Evolutionary conservation across 2,888 invertebrate genomes (phyloP), one percentile per base, ranked within the genome.

Genomic region (Microdon myrmicae): DNA sequence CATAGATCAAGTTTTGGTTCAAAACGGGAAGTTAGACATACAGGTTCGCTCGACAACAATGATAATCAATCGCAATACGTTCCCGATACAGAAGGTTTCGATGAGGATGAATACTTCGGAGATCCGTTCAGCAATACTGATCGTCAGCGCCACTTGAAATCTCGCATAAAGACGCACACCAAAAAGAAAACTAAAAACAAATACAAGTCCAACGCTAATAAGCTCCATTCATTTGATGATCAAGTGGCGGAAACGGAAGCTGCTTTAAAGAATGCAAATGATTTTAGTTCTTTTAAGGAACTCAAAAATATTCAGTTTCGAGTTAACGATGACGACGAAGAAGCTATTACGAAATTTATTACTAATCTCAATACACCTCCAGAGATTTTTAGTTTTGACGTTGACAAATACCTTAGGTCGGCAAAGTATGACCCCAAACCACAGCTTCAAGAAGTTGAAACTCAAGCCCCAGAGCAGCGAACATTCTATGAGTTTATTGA

Each of bases 381-480:
- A 9, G 68, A 71, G 48, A 17, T 69, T 1, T 71, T 71, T 22
- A 67, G 44, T 37, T 71, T 71, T 13, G 69, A 71, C 35, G 66
- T 70, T 3, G 68, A 71, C 9, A 64, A 68, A 29, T 71, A 48
- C 38, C 39, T 71, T 0, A 55, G 64, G 8, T 56, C 67, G 2
- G 39, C 44, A 7, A 17, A 49, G 9, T 9, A 19, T n/a, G n/a
- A 31, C 3, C 32, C 38, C 23, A 38, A 56, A 17, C 45, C 49
- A 3, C 39, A 44, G 12, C 10, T 25, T 6, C 9, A 28, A 0
- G 47, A 39, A 22, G 26, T 39, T 7, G 47, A 53, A 14, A 12
- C 25, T 14, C 39, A 67, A 37, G 19, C 48, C 0, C 53, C 54
- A 4, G 49, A 54, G 25, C 19, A 10, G n/a, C 47, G 56, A 9